Base-by-base conservation (phyloP, 2,113 vertebrate genomes). In the Pseudonaja textilis region DNA sequence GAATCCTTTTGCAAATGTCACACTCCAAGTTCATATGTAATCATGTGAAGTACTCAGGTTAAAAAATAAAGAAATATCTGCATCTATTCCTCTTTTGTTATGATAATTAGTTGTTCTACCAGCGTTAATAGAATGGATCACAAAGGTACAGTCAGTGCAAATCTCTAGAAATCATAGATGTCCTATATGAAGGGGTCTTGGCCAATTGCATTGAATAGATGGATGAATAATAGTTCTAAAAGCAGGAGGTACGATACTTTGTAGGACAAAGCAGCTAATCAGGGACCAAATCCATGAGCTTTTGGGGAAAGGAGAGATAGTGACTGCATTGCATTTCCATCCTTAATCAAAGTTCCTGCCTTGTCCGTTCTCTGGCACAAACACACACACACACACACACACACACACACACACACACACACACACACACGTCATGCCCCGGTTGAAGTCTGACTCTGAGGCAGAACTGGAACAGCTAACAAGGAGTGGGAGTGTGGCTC, bases 1-100 rank as follows among this genome's bases (percentile, higher is more conserved):
- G 92, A 90, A 90, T 94, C 50, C 22, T 92, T 85, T 7, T 12
- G n/a, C 39, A 59, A 90, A 54, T 91, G 96, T 92, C 95, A 96
- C 90, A 45, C 95, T 95, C 93, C 96, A 96, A 96, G 95, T 94
- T 93, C 94, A 96, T 96, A 95, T 96, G 96, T 95, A 96, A 34
- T 0, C 93, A 95, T 91, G 92, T 96, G 86, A 59, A 55, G 92
- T 92, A 91, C 89, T 64, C 0, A 61, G 95, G 95, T 97, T 50
- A 5, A 64, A 61, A 64, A n/a, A 34, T 8, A 14, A 7, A 81
- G 14, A 81, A 81, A 34, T 81, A 39, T 39, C 12, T n/a, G 29
- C 64, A 69, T 14, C 64, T 74, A 74, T 74, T 74, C 16, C 64
- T 74, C 14, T 74, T 74, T 5, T 74, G 5, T 7, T 74, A 18